phyloP scores from a whole-genome alignment of 2,888 invertebrate species.

The Hyles lineata region DNA sequence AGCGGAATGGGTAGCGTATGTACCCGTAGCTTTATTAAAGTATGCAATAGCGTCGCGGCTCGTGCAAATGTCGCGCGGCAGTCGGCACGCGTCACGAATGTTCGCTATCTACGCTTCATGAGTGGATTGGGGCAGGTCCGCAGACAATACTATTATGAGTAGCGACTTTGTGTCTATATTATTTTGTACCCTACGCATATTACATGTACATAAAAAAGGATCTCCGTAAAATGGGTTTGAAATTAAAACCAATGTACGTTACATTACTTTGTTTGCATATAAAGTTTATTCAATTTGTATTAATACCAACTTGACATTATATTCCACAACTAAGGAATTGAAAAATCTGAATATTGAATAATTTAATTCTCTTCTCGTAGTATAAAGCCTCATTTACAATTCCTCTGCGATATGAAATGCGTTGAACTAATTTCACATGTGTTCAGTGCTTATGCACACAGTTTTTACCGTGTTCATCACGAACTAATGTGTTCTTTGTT shows the following conservation, averaged over 20 bases:
- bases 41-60: constrained; percentile 1
- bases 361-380: background rate
- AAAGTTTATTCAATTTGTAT: background rate
- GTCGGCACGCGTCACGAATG: constrained; percentile 2
- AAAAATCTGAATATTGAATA: background rate
- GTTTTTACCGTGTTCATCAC: constrained; percentile 43
- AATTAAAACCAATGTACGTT: background rate
- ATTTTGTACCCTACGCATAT: background rate
- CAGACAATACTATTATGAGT: background rate
- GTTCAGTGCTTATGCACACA: background rate
- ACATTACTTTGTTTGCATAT: background rate
- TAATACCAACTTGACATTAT: too few relatives aligned
- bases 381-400: background rate
- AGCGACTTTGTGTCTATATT: background rate
- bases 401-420: background rate
- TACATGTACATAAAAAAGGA: background rate
- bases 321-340: too few relatives aligned
- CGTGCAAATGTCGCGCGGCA: background rate
- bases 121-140: background rate
- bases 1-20: constrained; percentile 15
- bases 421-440: constrained; percentile 2
- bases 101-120: background rate
- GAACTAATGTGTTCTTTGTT: constrained; percentile 61
- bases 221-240: background rate
- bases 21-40: constrained; percentile 22